Conservation (phyloP, 2,797 vertebrate genomes). For the Chelon auratus region DNA sequence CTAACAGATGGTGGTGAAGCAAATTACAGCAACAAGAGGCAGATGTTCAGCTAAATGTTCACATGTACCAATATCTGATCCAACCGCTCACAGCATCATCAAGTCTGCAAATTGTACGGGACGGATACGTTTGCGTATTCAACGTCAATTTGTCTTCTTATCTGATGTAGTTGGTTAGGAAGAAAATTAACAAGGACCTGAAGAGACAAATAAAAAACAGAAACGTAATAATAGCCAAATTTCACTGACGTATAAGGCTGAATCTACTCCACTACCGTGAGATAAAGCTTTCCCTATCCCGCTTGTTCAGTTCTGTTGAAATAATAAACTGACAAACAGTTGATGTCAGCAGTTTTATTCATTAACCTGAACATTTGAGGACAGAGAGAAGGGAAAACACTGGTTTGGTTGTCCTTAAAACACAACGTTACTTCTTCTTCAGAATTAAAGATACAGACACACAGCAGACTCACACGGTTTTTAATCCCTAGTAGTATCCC, state of each 20-base stretch:
- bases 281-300: constrained; percentile 1
- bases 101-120: constrained; percentile 60
- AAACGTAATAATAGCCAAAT: neutral
- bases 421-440: constrained; percentile 30
- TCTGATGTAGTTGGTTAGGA: constrained; percentile 35
- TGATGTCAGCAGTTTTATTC: constrained; percentile 56
- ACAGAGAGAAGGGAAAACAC: constrained; percentile 30
- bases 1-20: constrained; percentile 74
- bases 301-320: constrained; percentile 29
- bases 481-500: constrained; percentile 27
- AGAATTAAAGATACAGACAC: constrained; percentile 30
- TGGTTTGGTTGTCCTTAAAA: constrained; percentile 58
- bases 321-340: constrained; percentile 44
- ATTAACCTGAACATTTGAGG: constrained; percentile 52
- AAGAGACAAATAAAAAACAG: constrained; percentile 27
- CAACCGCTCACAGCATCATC: constrained; percentile 59
- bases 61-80: constrained; percentile 71
- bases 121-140: constrained; percentile 63
- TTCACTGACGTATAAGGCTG: neutral
- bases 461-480: constrained; percentile 39
- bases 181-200: constrained; percentile 33
- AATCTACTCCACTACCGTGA: neutral
- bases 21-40: constrained; percentile 74
- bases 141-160: constrained; percentile 44
- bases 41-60: constrained; percentile 77